These are phyloP conservation scores for Hippopotamus amphibius DNA, from an alignment of 2,113 vertebrate species.

Conservation along the genomic window DNA sequence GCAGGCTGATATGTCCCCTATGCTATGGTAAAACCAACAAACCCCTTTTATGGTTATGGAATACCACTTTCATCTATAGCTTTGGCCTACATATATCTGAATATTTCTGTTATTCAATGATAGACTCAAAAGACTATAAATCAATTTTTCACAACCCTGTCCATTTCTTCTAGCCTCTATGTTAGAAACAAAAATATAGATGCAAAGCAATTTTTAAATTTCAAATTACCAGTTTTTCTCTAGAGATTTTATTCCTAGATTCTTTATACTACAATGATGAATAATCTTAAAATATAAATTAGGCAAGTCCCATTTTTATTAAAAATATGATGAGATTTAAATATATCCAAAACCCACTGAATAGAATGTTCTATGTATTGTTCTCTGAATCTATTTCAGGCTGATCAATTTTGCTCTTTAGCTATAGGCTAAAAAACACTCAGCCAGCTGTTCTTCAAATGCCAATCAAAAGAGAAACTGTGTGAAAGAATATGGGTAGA, in stretches of 20 bases:
- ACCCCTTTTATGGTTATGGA: neutral
- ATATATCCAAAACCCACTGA: neutral
- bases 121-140: neutral
- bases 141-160: neutral
- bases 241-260: neutral
- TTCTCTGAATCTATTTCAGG: neutral
- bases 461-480: neutral
- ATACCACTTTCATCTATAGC: neutral
- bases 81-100: neutral
- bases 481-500: neutral
- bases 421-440: neutral
- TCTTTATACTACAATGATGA: neutral
- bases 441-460: neutral
- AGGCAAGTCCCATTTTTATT: neutral
- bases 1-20: neutral
- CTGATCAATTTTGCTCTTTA: constrained; percentile 12
- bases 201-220: neutral
- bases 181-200: neutral
- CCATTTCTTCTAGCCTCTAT: neutral
- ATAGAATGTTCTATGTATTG: neutral
- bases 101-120: neutral
- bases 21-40: neutral
- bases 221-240: neutral
- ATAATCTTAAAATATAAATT: constrained; percentile 17
- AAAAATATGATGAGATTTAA: constrained; percentile 3